These are phyloP conservation scores for Montipora cactus DNA, from an alignment of 64 coral and sea anemone genomes.

Conservation along the genomic window DNA sequence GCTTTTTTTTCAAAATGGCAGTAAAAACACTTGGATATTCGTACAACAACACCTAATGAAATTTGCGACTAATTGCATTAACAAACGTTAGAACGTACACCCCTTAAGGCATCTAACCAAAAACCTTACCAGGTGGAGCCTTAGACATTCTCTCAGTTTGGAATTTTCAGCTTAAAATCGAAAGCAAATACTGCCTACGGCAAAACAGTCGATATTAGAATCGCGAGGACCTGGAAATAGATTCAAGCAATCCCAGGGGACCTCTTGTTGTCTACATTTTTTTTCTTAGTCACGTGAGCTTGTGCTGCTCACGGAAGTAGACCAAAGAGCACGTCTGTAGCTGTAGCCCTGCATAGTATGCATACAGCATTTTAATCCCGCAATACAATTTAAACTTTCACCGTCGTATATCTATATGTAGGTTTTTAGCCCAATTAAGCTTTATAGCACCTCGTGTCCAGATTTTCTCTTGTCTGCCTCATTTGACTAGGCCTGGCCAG, in stretches of 20 bases:
- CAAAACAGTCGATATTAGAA: not conserved
- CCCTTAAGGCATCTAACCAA: not conserved
- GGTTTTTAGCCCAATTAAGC: too few relatives aligned
- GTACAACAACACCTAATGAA: not conserved
- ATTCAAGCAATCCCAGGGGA: not conserved
- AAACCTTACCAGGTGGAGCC: not conserved
- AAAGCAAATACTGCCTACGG: not conserved
- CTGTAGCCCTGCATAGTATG: too few relatives aligned
- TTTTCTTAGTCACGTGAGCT: too few relatives aligned
- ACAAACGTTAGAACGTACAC: not conserved
- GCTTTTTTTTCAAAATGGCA: not conserved
- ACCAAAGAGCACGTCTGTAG: too few relatives aligned
- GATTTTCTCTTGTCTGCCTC: too few relatives aligned
- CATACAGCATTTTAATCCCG: too few relatives aligned
- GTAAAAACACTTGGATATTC: not conserved
- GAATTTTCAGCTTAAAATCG: not conserved
- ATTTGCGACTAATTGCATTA: not conserved
- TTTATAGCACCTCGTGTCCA: too few relatives aligned
- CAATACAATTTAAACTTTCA: too few relatives aligned
- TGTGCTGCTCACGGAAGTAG: too few relatives aligned
- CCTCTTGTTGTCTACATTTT: too few relatives aligned
- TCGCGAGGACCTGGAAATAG: not conserved
- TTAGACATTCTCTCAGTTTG: not conserved
- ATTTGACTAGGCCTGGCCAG: too few relatives aligned
- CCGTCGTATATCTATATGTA: too few relatives aligned